Percentiles rank a stretch among this genome's conserved stretches.
Conservation (phyloP, 23 tunicate genomes). For the Styela clava region DNA sequence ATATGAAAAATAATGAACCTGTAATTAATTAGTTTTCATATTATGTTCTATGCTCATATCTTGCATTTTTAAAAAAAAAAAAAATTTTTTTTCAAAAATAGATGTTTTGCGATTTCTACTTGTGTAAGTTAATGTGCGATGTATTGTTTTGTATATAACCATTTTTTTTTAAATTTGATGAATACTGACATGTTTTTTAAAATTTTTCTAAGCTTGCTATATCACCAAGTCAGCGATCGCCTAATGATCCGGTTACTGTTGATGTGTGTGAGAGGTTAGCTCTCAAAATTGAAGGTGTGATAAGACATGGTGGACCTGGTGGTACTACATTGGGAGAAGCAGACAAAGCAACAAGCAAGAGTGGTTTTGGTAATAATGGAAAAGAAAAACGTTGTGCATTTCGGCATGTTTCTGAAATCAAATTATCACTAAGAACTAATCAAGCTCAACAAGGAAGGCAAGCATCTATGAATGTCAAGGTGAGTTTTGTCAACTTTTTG, state of each 20-base stretch:
- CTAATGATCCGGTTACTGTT: slow-evolving; percentile 59
- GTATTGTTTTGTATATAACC: too few species aligned
- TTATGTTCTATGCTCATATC: too few species aligned
- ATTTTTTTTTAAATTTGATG: too few species aligned
- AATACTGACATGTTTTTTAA: too few species aligned
- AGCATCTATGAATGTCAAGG: not conserved
- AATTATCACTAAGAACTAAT: not conserved
- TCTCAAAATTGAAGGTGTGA: slow-evolving; percentile 90
- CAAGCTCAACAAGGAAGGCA: not conserved
- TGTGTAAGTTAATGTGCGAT: too few species aligned
- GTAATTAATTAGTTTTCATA: too few species aligned
- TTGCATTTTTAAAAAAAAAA: too few species aligned
- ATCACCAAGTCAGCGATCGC: slow-evolving; percentile 66
- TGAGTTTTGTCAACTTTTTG: too few species aligned
- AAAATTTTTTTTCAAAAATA: too few species aligned
- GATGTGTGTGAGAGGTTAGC: slow-evolving; percentile 68
- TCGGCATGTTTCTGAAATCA: slow-evolving; percentile 9
- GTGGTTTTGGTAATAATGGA: not conserved
- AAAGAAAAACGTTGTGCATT: not conserved
- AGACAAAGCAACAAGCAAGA: not conserved
- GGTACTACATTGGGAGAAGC: not conserved
- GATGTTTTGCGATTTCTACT: too few species aligned
- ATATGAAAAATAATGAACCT: too few species aligned
- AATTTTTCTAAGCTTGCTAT: slow-evolving; percentile 92
- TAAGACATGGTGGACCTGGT: slow-evolving; percentile 32